phyloP scores from a whole-genome alignment of 2,888 invertebrate species.

The Apocheima hispidaria region DNA sequence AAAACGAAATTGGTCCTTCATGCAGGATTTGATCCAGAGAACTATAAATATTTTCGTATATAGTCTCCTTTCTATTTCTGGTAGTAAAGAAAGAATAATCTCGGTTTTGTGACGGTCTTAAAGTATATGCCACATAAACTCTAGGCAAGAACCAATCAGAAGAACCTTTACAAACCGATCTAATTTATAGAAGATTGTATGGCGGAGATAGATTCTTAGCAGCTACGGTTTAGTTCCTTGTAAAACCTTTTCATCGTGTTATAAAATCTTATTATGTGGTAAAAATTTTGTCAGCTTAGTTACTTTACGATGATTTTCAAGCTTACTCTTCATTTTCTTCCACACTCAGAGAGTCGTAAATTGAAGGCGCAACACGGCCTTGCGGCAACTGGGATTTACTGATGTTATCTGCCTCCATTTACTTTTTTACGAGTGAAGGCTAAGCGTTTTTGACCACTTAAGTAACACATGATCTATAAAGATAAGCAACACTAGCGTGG shows the following conservation, averaged over 20 bases:
- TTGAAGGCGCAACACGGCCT: constrained; percentile 44
- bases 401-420: constrained; percentile 40
- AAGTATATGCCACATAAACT: constrained; percentile 17
- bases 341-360: constrained; percentile 40
- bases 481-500: no score
- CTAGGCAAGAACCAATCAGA: constrained; percentile 9
- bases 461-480: no score
- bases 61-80: constrained; percentile 17
- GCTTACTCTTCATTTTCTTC: constrained; percentile 14
- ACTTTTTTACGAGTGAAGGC: no score
- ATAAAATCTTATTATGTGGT: background rate
- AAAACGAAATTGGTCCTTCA: constrained; percentile 12
- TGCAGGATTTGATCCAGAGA: constrained; percentile 6
- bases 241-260: background rate
- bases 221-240: background rate
- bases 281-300: constrained; percentile 4
- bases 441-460: no score
- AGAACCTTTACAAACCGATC: constrained; percentile 2
- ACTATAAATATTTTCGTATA: constrained; percentile 21
- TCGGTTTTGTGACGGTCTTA: constrained; percentile 20
- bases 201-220: background rate
- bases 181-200: constrained; percentile 4
- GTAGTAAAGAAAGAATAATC: constrained; percentile 17
- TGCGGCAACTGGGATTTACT: constrained; percentile 40
- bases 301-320: constrained; percentile 26